phyloP scores from a whole-genome alignment of 1,140 invertebrate species.

The Homarus americanus region DNA sequence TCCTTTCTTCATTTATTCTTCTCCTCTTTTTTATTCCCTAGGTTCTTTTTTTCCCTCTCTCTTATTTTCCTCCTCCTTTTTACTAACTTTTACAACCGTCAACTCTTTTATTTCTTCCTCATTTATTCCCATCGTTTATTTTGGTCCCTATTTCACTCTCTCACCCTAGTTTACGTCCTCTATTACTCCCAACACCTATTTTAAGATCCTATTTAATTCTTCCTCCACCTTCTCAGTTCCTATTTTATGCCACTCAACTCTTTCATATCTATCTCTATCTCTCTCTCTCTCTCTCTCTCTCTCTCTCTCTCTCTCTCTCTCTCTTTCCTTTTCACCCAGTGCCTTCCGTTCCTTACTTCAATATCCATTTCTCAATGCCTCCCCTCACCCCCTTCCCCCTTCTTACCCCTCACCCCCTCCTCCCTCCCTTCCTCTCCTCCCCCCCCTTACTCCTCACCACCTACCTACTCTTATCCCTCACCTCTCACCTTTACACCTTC shows the following conservation, averaged over 20 bases:
- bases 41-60: too few relatives aligned
- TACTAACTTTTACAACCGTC: too few relatives aligned
- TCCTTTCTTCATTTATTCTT: too few relatives aligned
- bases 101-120: not conserved
- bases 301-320: slow-evolving; percentile 9
- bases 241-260: too few relatives aligned
- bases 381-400: not conserved
- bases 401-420: not conserved
- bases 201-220: too few relatives aligned
- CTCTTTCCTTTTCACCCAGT: not conserved
- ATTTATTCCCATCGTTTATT: not conserved
- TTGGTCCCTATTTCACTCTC: too few relatives aligned
- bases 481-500: not conserved
- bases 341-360: not conserved
- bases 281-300: not conserved
- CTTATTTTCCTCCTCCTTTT: too few relatives aligned
- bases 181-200: not conserved
- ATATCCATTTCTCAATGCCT: not conserved
- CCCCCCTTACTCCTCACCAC: too few relatives aligned
- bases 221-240: too few relatives aligned
- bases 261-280: not conserved
- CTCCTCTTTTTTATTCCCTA: too few relatives aligned
- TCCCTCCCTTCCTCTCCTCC: not conserved
- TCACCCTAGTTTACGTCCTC: not conserved
- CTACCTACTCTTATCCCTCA: not conserved